A percentile compares a stretch with the other conserved stretches of the same genome.
These are phyloP conservation scores for Musca vetustissima DNA, from an alignment of 1,140 invertebrate genomes.

Conservation along the genomic window DNA sequence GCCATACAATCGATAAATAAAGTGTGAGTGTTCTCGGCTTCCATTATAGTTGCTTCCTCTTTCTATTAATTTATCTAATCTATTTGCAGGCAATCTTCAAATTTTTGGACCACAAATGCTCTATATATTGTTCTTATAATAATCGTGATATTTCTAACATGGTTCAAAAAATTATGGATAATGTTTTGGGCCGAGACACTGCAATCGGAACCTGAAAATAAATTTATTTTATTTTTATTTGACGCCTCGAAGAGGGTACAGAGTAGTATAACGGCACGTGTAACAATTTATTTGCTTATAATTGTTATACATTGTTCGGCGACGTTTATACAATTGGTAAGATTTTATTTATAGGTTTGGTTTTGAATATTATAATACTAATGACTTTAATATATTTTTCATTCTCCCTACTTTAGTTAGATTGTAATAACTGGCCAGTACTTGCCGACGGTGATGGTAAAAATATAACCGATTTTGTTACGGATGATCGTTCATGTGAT, in stretches of 20 bases:
- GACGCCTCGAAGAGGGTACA: slow-evolving; percentile 61
- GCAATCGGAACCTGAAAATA: slow-evolving; percentile 42
- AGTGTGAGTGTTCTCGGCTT: slow-evolving; percentile 24
- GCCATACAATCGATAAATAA: slow-evolving; percentile 40
- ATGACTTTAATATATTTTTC: background rate
- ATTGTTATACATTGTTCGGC: slow-evolving; percentile 64
- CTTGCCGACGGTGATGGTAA: background rate
- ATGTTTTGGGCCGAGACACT: slow-evolving; percentile 47
- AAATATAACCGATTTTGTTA: background rate
- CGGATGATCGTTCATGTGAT: background rate
- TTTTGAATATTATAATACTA: too few species aligned
- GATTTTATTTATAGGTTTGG: too few species aligned
- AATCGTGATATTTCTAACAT: slow-evolving; percentile 49
- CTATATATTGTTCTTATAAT: slow-evolving; percentile 44
- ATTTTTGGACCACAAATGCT: slow-evolving; percentile 31
- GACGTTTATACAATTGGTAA: slow-evolving; percentile 67
- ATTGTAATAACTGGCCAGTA: slow-evolving; percentile 3
- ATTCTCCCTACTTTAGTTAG: slow-evolving; percentile 17
- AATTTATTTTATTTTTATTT: slow-evolving; percentile 55
- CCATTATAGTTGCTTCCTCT: background rate
- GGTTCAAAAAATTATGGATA: slow-evolving; percentile 55
- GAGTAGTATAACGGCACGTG: slow-evolving; percentile 64
- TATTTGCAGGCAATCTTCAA: slow-evolving; percentile 18
- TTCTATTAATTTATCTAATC: too few species aligned
- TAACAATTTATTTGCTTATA: slow-evolving; percentile 66